phyloP scores from a whole-genome alignment of 1,140 invertebrate species.

The Pogonomyrmex californicus region DNA sequence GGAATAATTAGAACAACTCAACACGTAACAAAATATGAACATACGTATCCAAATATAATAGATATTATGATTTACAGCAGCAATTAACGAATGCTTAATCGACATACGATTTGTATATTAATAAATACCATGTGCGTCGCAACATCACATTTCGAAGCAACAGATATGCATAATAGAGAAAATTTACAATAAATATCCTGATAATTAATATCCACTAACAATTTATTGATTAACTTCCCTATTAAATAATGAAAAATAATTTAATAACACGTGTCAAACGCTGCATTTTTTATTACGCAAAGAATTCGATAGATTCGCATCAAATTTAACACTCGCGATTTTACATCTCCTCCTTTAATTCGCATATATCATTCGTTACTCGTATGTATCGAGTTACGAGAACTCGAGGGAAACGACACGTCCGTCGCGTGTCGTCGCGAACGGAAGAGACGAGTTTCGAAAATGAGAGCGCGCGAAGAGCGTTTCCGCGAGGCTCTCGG shows the following conservation, averaged over 20 bases:
- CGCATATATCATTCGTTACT: background rate
- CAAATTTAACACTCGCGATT: background rate
- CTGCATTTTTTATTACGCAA: background rate
- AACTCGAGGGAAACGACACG: slow-evolving; percentile 10
- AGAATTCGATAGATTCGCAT: background rate
- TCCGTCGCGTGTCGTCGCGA: slow-evolving; percentile 23
- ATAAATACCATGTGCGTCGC: background rate
- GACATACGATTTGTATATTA: background rate
- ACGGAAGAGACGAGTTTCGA: slow-evolving; percentile 65
- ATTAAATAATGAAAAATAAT: background rate
- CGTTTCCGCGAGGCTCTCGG: slow-evolving; percentile 38
- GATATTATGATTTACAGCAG: background rate
- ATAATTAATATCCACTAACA: background rate
- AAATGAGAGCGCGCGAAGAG: slow-evolving; percentile 50
- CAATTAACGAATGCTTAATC: slow-evolving; percentile 32
- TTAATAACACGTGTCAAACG: background rate
- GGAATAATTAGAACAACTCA: background rate
- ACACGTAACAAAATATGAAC: background rate
- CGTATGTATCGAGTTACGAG: background rate
- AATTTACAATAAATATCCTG: background rate
- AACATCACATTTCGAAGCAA: background rate
- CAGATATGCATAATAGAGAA: background rate
- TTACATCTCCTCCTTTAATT: background rate
- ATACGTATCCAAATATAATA: slow-evolving; percentile 3
- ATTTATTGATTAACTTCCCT: background rate